Evolutionary conservation across 2,113 vertebrate species (phyloP).

Genomic region (Poecile atricapillus): DNA sequence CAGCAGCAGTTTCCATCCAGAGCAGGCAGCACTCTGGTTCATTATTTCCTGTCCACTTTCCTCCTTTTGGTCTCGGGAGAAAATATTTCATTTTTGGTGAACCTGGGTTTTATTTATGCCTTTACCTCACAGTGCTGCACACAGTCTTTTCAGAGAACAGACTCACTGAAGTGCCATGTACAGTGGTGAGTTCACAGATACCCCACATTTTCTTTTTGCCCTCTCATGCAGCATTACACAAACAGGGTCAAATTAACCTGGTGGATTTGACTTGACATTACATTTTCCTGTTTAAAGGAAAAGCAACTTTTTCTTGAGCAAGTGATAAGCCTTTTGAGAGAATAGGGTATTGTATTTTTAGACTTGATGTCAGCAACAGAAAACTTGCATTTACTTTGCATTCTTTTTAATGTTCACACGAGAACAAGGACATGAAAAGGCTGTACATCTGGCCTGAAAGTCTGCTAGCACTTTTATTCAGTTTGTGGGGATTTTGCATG

Average conservation of each 20-base stretch:
- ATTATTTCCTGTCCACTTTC: background rate
- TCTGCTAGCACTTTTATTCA: background rate
- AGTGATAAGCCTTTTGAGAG: background rate
- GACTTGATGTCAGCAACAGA: background rate
- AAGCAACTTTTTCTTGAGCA: background rate
- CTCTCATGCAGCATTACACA: background rate
- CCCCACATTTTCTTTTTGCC: background rate
- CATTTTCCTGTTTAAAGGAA: background rate
- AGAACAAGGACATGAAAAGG: background rate
- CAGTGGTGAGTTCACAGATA: background rate
- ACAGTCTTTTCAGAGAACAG: background rate
- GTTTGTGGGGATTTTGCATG: background rate
- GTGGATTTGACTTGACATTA: background rate
- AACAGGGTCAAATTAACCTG: background rate
- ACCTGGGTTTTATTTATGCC: background rate
- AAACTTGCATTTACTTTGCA: background rate
- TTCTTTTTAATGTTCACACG: background rate
- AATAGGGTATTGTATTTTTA: background rate
- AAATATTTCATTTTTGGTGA: background rate
- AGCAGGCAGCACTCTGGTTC: background rate
- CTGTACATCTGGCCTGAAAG: background rate
- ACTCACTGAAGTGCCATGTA: accelerated
- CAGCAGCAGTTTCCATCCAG: background rate
- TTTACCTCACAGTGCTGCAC: background rate
- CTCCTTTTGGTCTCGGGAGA: background rate